These are phyloP conservation scores for Theocolax elegans DNA, from an alignment of 1,140 invertebrate genomes.

Conservation along the genomic window DNA sequence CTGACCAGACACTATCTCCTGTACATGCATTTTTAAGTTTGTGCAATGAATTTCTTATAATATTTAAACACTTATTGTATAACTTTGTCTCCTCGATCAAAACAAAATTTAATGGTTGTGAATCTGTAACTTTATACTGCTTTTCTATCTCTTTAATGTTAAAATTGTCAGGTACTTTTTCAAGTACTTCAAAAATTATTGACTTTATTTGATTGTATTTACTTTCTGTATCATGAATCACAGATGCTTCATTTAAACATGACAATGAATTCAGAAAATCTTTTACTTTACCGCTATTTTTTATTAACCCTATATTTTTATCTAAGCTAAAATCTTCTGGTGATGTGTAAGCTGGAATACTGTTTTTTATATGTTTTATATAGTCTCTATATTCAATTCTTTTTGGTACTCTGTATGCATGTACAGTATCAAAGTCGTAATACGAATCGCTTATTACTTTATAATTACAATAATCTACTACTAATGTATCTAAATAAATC, in stretches of 20 bases:
- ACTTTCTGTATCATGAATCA: slow-evolving; percentile 20
- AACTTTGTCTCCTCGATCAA: slow-evolving; percentile 73
- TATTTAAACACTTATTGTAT: slow-evolving; percentile 72
- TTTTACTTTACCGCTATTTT: slow-evolving; percentile 66
- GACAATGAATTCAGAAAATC: slow-evolving; percentile 70
- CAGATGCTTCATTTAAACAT: slow-evolving; percentile 35
- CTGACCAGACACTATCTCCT: slow-evolving; percentile 72
- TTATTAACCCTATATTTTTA: slow-evolving; percentile 73
- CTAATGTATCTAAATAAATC: slow-evolving; percentile 69
- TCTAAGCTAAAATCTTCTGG: slow-evolving; percentile 75
- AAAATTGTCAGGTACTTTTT: slow-evolving; percentile 66
- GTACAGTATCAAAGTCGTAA: slow-evolving; percentile 57
- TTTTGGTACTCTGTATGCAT: slow-evolving; percentile 72
- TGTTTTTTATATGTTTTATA: slow-evolving; percentile 73
- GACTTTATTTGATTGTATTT: slow-evolving; percentile 33
- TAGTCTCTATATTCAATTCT: slow-evolving; percentile 76
- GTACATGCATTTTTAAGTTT: slow-evolving; percentile 74
- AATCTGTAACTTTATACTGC: slow-evolving; percentile 67
- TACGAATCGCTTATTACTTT: slow-evolving; percentile 51
- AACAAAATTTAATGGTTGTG: slow-evolving; percentile 75
- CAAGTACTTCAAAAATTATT: slow-evolving; percentile 67
- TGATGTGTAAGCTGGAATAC: slow-evolving; percentile 58
- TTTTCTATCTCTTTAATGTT: slow-evolving; percentile 62
- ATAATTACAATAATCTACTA: slow-evolving; percentile 71
- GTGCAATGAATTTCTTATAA: slow-evolving; percentile 65